These are phyloP conservation scores for Sarotherodon lohbergeri DNA, from an alignment of 2,113 vertebrate genomes.

Conservation along the genomic window DNA sequence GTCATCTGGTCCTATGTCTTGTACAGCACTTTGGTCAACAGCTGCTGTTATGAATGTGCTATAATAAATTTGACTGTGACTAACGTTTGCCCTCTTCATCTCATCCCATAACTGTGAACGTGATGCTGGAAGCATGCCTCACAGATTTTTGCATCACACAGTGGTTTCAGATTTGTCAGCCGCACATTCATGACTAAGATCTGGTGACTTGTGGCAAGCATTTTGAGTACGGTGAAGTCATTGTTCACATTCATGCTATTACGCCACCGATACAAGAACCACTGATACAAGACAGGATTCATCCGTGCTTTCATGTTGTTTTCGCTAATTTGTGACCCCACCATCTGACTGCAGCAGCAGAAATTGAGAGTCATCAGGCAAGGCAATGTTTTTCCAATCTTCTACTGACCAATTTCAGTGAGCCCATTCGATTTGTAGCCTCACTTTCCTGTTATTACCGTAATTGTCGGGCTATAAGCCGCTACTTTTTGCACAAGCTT, in stretches of 20 bases:
- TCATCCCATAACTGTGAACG: background rate
- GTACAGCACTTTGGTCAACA: background rate
- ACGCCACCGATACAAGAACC: background rate
- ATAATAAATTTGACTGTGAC: accelerated
- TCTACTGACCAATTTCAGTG: background rate
- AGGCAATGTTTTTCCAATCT: background rate
- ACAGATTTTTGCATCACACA: background rate
- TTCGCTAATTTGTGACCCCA: accelerated
- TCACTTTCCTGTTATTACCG: background rate
- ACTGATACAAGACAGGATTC: background rate
- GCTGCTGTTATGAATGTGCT: background rate
- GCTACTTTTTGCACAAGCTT: no score
- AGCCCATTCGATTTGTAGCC: background rate
- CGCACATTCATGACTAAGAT: background rate
- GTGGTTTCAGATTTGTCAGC: background rate
- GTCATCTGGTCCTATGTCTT: background rate
- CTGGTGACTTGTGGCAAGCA: background rate
- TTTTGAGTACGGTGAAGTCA: background rate
- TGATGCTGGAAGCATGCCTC: background rate
- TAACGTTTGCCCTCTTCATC: background rate
- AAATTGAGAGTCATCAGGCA: background rate
- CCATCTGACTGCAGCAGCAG: background rate
- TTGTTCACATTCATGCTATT: background rate
- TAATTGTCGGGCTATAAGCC: no score
- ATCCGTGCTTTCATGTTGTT: accelerated